Base-by-base conservation (phyloP, 2,797 vertebrate genomes). In the Parauchenoglanis punctatus region DNA sequence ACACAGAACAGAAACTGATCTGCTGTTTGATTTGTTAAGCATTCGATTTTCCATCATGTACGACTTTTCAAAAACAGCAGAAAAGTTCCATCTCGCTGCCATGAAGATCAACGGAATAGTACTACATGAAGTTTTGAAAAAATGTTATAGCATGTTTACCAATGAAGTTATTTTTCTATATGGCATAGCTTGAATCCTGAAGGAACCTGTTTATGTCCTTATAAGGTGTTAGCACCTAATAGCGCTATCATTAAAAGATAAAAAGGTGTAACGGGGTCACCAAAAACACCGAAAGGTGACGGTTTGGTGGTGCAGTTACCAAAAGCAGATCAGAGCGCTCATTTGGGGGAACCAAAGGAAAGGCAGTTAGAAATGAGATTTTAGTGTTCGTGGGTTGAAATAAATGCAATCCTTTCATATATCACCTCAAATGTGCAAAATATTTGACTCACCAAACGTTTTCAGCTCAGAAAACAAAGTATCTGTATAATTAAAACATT, bases 261-360 rank as follows among this genome's bases (percentile, higher is more conserved):
- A 13, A 61, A 61, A 46, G 8, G 17, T 20, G 67, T 15, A 40
- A 56, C 46, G 59, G 84, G 91, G 20, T n/a, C n/a, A n/a, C n/a
- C n/a, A n/a, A 63, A 95, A 96, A 92, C 94, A 95, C 94, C 95
- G 94, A 58, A 96, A 96, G 89, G 95, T 95, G 87, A 96, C 95
- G 35, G 95, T 95, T 94, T 87, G 78, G 84, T 92, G 25, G 94
- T 97, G 97, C 91, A 99, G 98, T 0, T 98, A 98, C 92, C 96
- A 96, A 95, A 98, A 99, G 85, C 97, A 99, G 86, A 97, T 97
- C 94, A 98, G 92, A 31, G 97, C 96, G 89, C 97, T 97, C 96
- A 98, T 97, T 92, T 98, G 98, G 93, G 83, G 97, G 97, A 81
- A 98, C 96, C 98, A 88, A 1, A 84, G 18, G 68, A 85, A 12